Base-by-base conservation (phyloP, 2,888 invertebrate species). In the Rhagonycha lutea region DNA sequence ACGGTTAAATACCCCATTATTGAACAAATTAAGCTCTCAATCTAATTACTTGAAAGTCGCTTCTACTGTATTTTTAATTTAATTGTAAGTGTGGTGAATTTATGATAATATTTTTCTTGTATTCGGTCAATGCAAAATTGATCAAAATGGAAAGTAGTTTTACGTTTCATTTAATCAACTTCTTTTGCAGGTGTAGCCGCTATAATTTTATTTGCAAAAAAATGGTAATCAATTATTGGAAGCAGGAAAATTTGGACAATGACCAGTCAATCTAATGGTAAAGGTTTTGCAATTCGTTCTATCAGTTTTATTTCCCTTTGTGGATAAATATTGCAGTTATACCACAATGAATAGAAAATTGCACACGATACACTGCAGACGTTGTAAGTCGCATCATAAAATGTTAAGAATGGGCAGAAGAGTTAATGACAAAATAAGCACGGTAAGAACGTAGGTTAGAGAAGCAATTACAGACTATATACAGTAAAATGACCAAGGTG, bases 401-500 rank as follows among this genome's bases (percentile, higher is more conserved):
- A 28, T 68, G 29, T 63, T 29, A 32, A 69, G 69, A 73, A 73
- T 61, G 29, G 62, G 29, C 62, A 73, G 63, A 32, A 63, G 73
- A 23, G 63, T 65, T 65, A 65, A 65, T 65, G 63, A 26, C 26
- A 65, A 65, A 65, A 65, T 65, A 65, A 65, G 63, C 63, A 65
- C 63, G 63, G 26, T 65, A 65, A 65, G 24, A 65, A 65, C 23
- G n/a, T 24, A 65, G 72, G 73, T 68, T 68, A 70, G 61, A 69
- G 67, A 73, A 69, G 70, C 73, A 74, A 74, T 76, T 76, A 78
- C 73, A 78, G 62, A 62, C 63, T 72, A 73, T 68, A 72, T 73
- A 68, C 60, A n/a, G 62, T 23, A 70, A 68, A n/a, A 14, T 61
- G 68, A 69, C 63, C 28, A 65, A 70, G 63, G 60, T 73, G 74